Percentiles rank a stretch among this genome's conserved stretches.
Evolutionary conservation across 2,888 invertebrate species (phyloP).

Genomic region (Napeogenes inachia): DNA sequence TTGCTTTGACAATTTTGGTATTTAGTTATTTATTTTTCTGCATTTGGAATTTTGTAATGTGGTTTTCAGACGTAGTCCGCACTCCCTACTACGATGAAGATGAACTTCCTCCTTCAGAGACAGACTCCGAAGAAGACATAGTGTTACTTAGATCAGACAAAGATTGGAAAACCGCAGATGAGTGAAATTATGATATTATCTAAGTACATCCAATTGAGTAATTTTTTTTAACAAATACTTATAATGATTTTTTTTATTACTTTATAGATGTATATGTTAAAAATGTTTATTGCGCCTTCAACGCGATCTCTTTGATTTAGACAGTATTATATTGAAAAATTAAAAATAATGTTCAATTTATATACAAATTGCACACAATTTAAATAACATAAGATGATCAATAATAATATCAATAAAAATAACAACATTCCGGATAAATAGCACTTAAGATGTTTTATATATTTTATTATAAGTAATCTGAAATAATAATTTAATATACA

Average conservation of each 20-base stretch:
- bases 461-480: too few species aligned
- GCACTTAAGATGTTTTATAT: background rate
- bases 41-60: background rate
- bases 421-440: background rate
- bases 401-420: background rate
- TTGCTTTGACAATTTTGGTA: too few species aligned
- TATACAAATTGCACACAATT: too few species aligned
- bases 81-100: conserved; percentile 86
- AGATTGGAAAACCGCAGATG: conserved; percentile 39
- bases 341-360: conserved; percentile 4
- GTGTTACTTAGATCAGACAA: conserved; percentile 70
- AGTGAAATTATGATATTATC: conserved; percentile 9
- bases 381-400: too few species aligned
- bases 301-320: conserved; percentile 2
- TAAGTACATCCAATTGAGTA: background rate
- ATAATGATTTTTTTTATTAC: background rate
- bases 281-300: background rate
- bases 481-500: too few species aligned
- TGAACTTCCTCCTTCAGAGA: conserved; percentile 77
- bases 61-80: conserved; percentile 54
- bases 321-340: background rate
- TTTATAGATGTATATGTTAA: background rate
- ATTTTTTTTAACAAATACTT: background rate
- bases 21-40: too few species aligned
- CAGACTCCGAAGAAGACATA: conserved; percentile 78